Evolutionary conservation across 2,113 vertebrate genomes (phyloP), one percentile per base, ranked within the genome.

Genomic region (Carassius auratus): DNA sequence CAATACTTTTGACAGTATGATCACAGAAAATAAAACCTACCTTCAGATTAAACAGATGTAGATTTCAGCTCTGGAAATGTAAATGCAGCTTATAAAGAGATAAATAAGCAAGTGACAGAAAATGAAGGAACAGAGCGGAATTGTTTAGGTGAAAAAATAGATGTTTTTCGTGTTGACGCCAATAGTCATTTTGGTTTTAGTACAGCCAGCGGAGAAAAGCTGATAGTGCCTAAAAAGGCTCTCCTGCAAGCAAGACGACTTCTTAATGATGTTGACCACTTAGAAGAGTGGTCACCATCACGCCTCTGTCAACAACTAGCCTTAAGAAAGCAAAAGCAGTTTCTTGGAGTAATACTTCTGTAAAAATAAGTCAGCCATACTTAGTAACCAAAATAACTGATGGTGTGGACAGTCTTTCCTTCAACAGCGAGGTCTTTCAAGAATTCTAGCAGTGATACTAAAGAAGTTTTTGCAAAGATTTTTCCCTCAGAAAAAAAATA

Each of bases 161-260:
- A 59, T 84, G 78, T 77, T 62, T n/a, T 57, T 73, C 36, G 14
- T 48, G n/a, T 30, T 26, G 62, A 69, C 30, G 33, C 17, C 1
- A 19, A 78, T 84, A 82, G 86, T 81, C 74, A 87, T 83, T 93
- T 90, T 90, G 95, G 94, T 17, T 96, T 96, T 92, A 95, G 88
- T 84, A 96, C 95, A 66, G 94, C 94, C 89, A 94, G 92, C 87
- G 95, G 95, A 86, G 95, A 94, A 84, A 87, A 81, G 0, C 93
- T 96, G 21, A 83, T 79, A 3, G 66, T 96, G 57, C 96, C 95
- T 76, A 88, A 94, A 89, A 91, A 84, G 64, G 91, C 95, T 57
- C 89, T 96, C 73, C 15, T 26, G n/a, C 74, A 82, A 1, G 88
- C 86, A 71, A 86, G 76, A 45, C 66, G 33, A 21, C 71, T 86